A percentile compares a stretch with the other conserved stretches of the same genome.
phyloP scores from a whole-genome alignment of 2,888 invertebrate genomes.

The Drosophila monieri region DNA sequence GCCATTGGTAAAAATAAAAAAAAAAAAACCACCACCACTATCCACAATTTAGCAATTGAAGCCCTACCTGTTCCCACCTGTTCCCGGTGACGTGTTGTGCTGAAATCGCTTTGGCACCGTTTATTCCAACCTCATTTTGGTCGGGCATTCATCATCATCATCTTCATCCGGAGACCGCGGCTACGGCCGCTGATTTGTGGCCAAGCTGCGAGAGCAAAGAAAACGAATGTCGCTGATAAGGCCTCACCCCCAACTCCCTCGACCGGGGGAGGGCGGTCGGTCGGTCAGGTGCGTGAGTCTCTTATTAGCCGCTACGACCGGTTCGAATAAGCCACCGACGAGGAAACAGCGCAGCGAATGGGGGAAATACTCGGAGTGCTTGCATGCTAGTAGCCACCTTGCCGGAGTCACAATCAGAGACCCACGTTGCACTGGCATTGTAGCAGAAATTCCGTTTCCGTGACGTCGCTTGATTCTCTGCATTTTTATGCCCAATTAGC shows the following conservation, averaged over 20 bases:
- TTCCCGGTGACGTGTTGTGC: conserved; percentile 45
- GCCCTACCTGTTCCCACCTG: conserved; percentile 1
- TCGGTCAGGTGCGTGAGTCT: conserved; percentile 58
- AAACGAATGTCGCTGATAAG: conserved; percentile 67
- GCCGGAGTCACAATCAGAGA: not conserved
- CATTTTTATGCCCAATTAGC: conserved; percentile 51
- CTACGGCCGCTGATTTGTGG: conserved; percentile 53
- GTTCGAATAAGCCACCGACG: conserved; percentile 40
- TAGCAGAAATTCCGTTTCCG: conserved; percentile 47
- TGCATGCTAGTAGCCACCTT: conserved; percentile 15
- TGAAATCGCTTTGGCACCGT: conserved; percentile 33
- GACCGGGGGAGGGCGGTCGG: conserved; percentile 23
- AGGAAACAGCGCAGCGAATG: not conserved
- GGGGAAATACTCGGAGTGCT: conserved; percentile 5
- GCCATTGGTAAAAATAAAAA: not conserved
- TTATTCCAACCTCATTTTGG: conserved; percentile 23
- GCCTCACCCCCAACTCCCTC: conserved; percentile 10
- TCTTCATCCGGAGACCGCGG: conserved; percentile 52
- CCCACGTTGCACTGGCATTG: conserved; percentile 19
- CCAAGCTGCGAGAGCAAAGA: conserved; percentile 55
- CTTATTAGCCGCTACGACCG: conserved; percentile 50
- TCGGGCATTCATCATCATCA: conserved; percentile 45
- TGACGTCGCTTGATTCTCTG: conserved; percentile 58
- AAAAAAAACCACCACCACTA: not conserved
- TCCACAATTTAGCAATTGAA: not conserved